phyloP scores from a whole-genome alignment of 2,113 vertebrate species.

The Poecile atricapillus region DNA sequence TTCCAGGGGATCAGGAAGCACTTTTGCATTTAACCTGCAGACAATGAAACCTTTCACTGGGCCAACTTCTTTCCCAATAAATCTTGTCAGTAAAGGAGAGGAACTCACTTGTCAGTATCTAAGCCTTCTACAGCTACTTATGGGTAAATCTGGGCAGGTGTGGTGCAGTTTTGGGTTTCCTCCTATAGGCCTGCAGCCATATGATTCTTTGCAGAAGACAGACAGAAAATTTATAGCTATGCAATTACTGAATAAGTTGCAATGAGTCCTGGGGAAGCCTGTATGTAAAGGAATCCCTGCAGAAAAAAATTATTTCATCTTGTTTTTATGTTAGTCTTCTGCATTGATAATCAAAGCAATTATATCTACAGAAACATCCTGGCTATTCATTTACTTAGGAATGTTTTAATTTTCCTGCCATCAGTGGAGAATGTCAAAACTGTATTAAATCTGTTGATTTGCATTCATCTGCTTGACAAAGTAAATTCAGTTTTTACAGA shows the following conservation, averaged over 20 bases:
- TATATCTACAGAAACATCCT: background rate
- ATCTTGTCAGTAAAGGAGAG: slow-evolving; percentile 2
- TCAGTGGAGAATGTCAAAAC: background rate
- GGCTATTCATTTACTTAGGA: background rate
- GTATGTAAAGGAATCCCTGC: background rate
- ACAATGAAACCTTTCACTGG: background rate
- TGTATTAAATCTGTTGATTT: background rate
- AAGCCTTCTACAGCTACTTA: slow-evolving; percentile 7
- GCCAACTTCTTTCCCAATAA: background rate
- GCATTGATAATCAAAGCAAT: background rate
- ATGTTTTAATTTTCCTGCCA: background rate
- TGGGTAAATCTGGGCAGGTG: background rate
- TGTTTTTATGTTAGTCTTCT: background rate
- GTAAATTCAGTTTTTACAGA: background rate
- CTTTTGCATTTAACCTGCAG: background rate
- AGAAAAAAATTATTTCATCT: background rate
- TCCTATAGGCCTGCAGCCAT: slow-evolving; percentile 16
- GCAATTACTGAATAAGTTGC: background rate
- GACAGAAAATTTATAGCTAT: slow-evolving; percentile 30
- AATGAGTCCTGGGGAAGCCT: background rate
- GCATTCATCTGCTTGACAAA: background rate
- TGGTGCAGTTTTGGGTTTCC: background rate
- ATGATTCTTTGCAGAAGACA: background rate
- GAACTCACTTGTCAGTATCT: slow-evolving; percentile 23
- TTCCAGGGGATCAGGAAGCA: background rate